A percentile compares a stretch with the other conserved stretches of the same genome.
Evolutionary conservation across 2,888 invertebrate species (phyloP).

Genomic region (Apotomis turbidana): DNA sequence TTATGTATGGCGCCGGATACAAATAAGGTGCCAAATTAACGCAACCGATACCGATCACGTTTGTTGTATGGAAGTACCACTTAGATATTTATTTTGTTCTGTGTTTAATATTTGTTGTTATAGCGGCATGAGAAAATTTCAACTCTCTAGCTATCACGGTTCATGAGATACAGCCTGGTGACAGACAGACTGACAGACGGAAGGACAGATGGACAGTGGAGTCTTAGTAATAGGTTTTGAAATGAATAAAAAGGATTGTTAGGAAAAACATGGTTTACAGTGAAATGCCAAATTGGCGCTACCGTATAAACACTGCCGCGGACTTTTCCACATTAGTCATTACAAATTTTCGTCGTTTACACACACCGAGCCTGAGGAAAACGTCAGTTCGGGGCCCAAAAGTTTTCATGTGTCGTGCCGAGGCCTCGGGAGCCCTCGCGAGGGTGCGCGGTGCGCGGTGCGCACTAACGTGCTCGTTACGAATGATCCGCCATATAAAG

Average conservation of each 20-base stretch:
- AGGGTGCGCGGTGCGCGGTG: constrained; percentile 10
- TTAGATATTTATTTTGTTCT: no score
- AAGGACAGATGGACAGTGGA: no score
- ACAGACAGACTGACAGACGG: no score
- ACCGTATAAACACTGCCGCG: background rate
- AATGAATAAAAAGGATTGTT: background rate
- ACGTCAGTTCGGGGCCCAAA: constrained; percentile 14
- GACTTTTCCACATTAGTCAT: background rate
- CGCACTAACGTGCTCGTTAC: constrained; percentile 16
- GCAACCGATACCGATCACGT: no score
- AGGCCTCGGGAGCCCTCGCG: no score
- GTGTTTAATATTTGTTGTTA: no score
- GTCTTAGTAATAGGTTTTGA: background rate
- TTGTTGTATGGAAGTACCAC: no score
- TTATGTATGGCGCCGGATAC: no score
- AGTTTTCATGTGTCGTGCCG: constrained; percentile 22
- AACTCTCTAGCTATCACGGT: no score
- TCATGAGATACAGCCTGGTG: no score
- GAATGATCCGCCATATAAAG: constrained; percentile 74
- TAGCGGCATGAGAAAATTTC: no score
- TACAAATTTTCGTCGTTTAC: background rate
- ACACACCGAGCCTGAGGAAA: background rate
- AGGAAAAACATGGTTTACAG: background rate
- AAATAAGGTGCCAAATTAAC: no score
- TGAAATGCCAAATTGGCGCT: background rate